Base-by-base conservation (phyloP, 2,113 vertebrate genomes). In the Nanorana parkeri region DNA sequence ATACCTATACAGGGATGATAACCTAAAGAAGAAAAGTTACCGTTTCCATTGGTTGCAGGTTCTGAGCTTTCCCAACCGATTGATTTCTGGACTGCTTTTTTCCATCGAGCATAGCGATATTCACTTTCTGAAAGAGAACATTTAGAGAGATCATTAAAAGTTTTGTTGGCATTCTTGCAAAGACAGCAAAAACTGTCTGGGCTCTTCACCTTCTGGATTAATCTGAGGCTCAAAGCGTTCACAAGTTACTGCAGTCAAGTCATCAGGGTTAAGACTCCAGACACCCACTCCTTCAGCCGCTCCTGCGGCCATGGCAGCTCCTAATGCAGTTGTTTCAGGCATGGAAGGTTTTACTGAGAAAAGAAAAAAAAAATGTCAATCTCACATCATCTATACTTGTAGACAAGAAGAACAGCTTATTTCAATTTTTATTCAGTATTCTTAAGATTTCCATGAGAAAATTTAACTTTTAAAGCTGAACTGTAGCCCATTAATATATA, bases 281-380 rank as follows among this genome's bases (percentile, higher is more conserved):
- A 99, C 95, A 0, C 89, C 93, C 56, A 99, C 94, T 3, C 97
- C 98, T 88, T 97, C 94, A 11, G 98, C 98, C 13, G 97, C 92
- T 68, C 98, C 98, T 0, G 98, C 98, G 11, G 96, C 98, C 96
- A 99, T 99, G 82, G 98, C 98, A 10, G 93, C 97, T 23, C 98
- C 98, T 24, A 99, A 92, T 67, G 97, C 96, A 0, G 97, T 97
- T 56, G 96, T 99, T 93, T 99, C 97, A 0, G 96, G 90, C 97
- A 99, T 99, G 10, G 93, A 94, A 54, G 98, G 96, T 64, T 95
- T 95, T 64, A 97, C 98, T 99, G 88, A 87, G 85, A 73, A 26
- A 84, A 80, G 13, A 73, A 73, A 13, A 47, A 11, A 11, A 11
- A 47, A 36, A 5, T 4, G 32, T 47, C 41, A 47, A 2, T 13